Conservation (phyloP, 2,888 invertebrate species). For the Psylliodes chrysocephalus region DNA sequence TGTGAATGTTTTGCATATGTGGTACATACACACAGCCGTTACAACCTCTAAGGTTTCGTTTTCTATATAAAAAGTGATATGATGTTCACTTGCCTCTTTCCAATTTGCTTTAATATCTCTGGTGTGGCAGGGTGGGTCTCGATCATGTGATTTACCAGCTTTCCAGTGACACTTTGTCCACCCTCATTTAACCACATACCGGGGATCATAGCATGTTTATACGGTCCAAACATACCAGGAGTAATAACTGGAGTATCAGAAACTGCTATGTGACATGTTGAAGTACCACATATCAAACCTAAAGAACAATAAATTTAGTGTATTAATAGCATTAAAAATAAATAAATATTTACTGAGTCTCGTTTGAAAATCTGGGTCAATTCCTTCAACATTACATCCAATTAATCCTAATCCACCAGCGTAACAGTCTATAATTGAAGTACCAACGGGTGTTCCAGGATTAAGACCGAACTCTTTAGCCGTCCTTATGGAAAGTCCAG, state of each 20-base stretch:
- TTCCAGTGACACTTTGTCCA: conserved; percentile 93
- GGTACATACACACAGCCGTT: no score
- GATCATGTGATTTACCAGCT: conserved; percentile 86
- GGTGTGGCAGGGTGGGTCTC: conserved; percentile 80
- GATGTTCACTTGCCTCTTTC: conserved; percentile 53
- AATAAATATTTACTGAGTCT: conserved; percentile 64
- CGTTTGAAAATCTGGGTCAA: conserved; percentile 63
- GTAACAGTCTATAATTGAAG: conserved; percentile 96
- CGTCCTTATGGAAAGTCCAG: conserved; percentile 70
- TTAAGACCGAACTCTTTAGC: conserved; percentile 77
- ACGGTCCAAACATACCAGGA: conserved; percentile 95
- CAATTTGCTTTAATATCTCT: conserved; percentile 63
- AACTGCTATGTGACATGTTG: conserved; percentile 94
- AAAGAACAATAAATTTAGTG: conserved; percentile 65
- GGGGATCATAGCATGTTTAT: conserved; percentile 89
- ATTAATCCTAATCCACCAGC: conserved; percentile 92
- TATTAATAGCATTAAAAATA: no score
- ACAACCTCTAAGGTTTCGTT: no score
- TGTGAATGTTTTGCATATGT: conserved; percentile 82
- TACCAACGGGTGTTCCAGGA: conserved; percentile 81
- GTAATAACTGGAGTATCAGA: conserved; percentile 75
- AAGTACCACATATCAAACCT: conserved; percentile 92
- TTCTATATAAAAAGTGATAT: no score
- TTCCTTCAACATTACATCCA: conserved; percentile 70
- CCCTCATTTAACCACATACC: conserved; percentile 90